Evolutionary conservation across 37 sponge, comb jelly and placozoan genomes (phyloP).

Genomic region (Tethya wilhelma): DNA sequence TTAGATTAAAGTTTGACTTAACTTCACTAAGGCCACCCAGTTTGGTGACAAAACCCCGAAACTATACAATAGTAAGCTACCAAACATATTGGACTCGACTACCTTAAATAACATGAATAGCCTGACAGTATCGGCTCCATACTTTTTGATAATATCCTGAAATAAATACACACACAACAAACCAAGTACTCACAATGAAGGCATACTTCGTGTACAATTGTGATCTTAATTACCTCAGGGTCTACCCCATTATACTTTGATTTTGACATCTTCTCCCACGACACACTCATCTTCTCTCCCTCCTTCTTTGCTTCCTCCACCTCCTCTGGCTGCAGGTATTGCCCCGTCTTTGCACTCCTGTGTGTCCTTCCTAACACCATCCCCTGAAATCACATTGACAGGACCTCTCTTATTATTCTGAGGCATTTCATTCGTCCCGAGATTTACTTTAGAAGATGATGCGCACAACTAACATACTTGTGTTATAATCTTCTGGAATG

Average conservation of each 20-base stretch:
- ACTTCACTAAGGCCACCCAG: no score
- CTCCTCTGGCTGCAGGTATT: slow-evolving; percentile 67
- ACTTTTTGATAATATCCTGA: slow-evolving; percentile 63
- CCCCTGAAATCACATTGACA: slow-evolving; percentile 45
- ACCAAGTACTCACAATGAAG: not conserved
- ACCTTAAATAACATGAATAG: slow-evolving; percentile 80
- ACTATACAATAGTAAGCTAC: no score
- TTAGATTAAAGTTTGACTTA: no score
- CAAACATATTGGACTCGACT: not conserved
- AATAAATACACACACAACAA: not conserved
- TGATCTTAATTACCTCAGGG: slow-evolving; percentile 69
- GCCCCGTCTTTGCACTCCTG: slow-evolving; percentile 24
- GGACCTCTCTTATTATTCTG: not conserved
- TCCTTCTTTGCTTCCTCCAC: slow-evolving; percentile 11
- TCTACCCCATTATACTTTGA: slow-evolving; percentile 90
- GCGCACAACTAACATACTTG: slow-evolving; percentile 55
- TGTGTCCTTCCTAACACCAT: slow-evolving; percentile 85
- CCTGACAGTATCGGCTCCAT: slow-evolving; percentile 82
- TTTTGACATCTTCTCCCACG: slow-evolving; percentile 96
- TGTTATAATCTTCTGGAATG: slow-evolving; percentile 77
- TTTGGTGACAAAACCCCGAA: no score
- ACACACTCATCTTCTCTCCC: slow-evolving; percentile 27
- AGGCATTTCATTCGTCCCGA: not conserved
- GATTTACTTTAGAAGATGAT: not conserved
- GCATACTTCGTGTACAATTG: no score